Evolutionary conservation across 2,797 vertebrate species (phyloP).

Genomic region (Hyperoplus lanceolatus): DNA sequence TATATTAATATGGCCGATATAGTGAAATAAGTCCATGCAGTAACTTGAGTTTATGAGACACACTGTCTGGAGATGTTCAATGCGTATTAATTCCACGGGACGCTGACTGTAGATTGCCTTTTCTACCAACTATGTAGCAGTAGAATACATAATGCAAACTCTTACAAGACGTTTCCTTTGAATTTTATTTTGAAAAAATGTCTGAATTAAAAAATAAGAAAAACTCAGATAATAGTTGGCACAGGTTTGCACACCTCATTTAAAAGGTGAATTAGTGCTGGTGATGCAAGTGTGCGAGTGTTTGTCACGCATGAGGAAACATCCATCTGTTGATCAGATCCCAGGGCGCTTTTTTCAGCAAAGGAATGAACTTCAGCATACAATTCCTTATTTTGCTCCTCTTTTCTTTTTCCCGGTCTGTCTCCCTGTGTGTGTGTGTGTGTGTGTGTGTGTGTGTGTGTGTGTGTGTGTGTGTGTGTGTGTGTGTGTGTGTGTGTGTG

Average conservation of each 20-base stretch:
- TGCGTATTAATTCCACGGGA: conserved; percentile 34
- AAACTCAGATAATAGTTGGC: not conserved
- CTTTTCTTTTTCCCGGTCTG: conserved; percentile 44
- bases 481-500: not conserved
- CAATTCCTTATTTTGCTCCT: conserved; percentile 49
- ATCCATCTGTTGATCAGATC: conserved; percentile 60
- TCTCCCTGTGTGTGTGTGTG: conserved; percentile 33
- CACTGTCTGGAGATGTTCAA: conserved; percentile 16
- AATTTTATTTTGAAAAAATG: conserved; percentile 47
- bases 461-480: conserved; percentile 15
- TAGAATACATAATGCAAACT: conserved; percentile 58
- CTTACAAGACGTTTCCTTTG: conserved; percentile 33
- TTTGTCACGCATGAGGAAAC: conserved; percentile 43
- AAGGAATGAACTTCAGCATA: conserved; percentile 41
- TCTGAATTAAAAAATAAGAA: conserved; percentile 8
- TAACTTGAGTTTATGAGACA: conserved; percentile 22
- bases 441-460: not conserved
- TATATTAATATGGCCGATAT: conserved; percentile 26
- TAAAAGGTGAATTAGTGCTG: conserved; percentile 52
- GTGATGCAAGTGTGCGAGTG: conserved; percentile 15
- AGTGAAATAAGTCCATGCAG: conserved; percentile 9
- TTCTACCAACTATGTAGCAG: conserved; percentile 29
- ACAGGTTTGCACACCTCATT: conserved; percentile 32
- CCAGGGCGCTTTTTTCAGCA: conserved; percentile 8
- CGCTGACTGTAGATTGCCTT: conserved; percentile 47